Evolutionary conservation across 2,888 invertebrate genomes (phyloP).

Genomic region (Scaptomyza flava): DNA sequence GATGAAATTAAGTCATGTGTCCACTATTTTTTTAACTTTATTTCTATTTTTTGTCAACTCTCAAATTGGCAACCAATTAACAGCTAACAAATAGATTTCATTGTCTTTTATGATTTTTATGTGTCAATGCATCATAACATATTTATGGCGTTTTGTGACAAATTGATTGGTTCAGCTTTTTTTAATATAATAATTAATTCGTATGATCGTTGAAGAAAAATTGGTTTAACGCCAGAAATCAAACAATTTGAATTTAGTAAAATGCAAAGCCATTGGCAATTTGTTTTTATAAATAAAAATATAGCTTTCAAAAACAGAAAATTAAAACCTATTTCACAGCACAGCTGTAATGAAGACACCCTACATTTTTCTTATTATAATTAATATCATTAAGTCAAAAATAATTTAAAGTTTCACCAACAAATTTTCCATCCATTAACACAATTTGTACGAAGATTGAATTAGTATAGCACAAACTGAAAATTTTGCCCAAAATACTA

Average conservation of each 20-base stretch:
- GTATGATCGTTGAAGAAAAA: not conserved
- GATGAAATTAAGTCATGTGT: slow-evolving; percentile 71
- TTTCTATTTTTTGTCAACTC: not conserved
- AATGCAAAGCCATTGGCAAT: too few species aligned
- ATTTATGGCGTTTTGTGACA: slow-evolving; percentile 46
- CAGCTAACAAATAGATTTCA: slow-evolving; percentile 72
- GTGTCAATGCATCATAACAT: slow-evolving; percentile 51
- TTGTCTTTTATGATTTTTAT: slow-evolving; percentile 41
- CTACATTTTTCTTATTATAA: not conserved
- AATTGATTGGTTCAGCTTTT: slow-evolving; percentile 43
- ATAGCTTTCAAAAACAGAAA: too few species aligned
- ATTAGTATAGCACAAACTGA: not conserved
- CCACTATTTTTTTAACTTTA: slow-evolving; percentile 31
- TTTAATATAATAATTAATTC: not conserved
- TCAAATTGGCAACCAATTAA: slow-evolving; percentile 71
- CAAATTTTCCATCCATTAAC: slow-evolving; percentile 23
- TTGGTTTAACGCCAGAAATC: too few species aligned
- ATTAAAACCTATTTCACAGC: not conserved
- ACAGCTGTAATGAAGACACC: too few species aligned
- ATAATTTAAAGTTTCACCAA: slow-evolving; percentile 19
- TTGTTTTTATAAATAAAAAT: not conserved
- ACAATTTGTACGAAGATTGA: slow-evolving; percentile 1
- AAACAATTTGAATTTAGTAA: too few species aligned
- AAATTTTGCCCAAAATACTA: slow-evolving; percentile 7
- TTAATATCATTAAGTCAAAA: not conserved